phyloP scores from a whole-genome alignment of 2,797 vertebrate species.

The Perodicticus potto region DNA sequence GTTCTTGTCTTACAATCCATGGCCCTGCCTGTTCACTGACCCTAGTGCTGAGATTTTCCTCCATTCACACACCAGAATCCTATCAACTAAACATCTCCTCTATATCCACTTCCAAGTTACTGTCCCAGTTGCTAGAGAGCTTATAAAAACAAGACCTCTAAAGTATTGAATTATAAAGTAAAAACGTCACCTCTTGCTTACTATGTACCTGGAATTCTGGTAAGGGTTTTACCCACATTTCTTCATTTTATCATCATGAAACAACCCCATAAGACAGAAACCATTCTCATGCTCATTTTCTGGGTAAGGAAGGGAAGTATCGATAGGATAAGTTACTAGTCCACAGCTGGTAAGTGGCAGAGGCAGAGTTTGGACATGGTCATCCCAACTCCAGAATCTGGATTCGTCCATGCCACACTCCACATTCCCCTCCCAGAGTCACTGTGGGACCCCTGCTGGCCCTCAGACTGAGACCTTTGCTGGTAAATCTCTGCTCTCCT shows the following conservation, averaged over 20 bases:
- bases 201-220: background rate
- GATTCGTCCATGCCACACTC: background rate
- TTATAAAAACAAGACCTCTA: background rate
- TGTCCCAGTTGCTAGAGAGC: background rate
- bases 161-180: background rate
- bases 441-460: background rate
- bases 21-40: background rate
- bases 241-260: background rate
- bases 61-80: background rate
- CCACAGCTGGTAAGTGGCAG: background rate
- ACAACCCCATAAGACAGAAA: background rate
- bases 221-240: background rate
- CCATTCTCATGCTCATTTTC: background rate
- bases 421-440: too few species aligned
- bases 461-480: background rate
- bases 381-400: background rate
- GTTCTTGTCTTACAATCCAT: background rate
- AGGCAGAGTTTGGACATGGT: background rate
- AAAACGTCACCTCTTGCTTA: background rate
- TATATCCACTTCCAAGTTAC: background rate
- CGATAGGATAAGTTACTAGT: background rate
- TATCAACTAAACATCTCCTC: background rate
- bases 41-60: background rate
- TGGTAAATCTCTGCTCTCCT: background rate
- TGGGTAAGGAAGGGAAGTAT: background rate